Evolutionary conservation across 2,888 invertebrate genomes (phyloP).

Genomic region (Chalcosyrphus nemorum): DNA sequence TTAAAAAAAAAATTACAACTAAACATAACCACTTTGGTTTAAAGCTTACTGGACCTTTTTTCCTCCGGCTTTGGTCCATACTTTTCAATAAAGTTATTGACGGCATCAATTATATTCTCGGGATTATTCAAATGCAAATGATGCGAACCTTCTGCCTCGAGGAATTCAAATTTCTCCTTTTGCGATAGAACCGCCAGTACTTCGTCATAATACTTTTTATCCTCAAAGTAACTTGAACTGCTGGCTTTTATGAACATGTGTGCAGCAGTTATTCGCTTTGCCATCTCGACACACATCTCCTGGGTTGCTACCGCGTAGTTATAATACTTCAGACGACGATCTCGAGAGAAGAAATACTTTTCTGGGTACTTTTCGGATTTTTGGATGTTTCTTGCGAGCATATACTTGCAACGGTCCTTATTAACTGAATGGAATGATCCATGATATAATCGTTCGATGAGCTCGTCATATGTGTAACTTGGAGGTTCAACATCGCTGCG

Average conservation of each 20-base stretch:
- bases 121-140: constrained; percentile 89
- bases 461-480: constrained; percentile 85
- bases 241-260: constrained; percentile 86
- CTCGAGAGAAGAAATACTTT: constrained; percentile 86
- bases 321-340: constrained; percentile 85
- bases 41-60: constrained; percentile 82
- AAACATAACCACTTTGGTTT: not conserved
- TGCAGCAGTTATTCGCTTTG: constrained; percentile 85
- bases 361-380: constrained; percentile 84
- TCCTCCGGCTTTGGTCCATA: constrained; percentile 85
- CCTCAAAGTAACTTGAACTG: constrained; percentile 84
- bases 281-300: constrained; percentile 84
- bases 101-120: constrained; percentile 83
- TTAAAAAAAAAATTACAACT: not conserved
- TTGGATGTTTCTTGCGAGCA: constrained; percentile 84
- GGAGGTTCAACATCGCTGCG: constrained; percentile 84
- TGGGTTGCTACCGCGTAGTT: constrained; percentile 80
- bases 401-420: constrained; percentile 83
- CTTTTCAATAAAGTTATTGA: constrained; percentile 84
- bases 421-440: constrained; percentile 85
- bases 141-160: constrained; percentile 86
- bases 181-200: constrained; percentile 84
- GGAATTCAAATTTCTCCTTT: constrained; percentile 84
- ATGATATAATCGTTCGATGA: constrained; percentile 84
- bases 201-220: constrained; percentile 84